Percentiles rank a stretch among this genome's conserved stretches.
Evolutionary conservation across 2,797 vertebrate genomes (phyloP).

Genomic region (Sebastes nivosus): DNA sequence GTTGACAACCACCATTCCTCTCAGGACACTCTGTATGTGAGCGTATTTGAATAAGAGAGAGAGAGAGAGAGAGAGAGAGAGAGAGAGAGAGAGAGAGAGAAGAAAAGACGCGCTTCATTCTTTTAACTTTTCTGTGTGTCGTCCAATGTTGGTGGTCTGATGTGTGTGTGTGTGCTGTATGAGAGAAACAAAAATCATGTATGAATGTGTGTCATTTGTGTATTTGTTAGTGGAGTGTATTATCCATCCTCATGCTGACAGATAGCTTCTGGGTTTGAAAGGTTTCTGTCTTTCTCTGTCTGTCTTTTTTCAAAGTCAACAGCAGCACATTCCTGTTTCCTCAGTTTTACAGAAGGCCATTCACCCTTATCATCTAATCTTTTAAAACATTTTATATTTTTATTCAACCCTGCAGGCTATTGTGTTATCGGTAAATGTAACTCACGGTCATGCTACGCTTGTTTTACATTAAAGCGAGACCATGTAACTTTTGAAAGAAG

Average conservation of each 20-base stretch:
- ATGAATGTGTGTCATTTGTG: neutral
- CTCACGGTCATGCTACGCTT: neutral
- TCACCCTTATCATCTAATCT: conserved; percentile 15
- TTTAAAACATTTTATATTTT: neutral
- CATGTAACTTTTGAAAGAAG: too few species aligned
- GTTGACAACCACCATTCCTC: conserved; percentile 8
- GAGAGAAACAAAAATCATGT: neutral
- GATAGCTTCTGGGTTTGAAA: neutral
- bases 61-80: neutral
- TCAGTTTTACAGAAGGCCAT: neutral
- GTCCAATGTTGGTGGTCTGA: neutral
- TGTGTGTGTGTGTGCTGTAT: neutral
- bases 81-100: neutral
- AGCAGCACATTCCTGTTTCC: conserved; percentile 21
- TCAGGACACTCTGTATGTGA: neutral
- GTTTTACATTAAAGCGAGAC: neutral
- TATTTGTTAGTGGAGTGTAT: neutral
- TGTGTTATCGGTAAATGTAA: neutral
- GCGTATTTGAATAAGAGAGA: neutral
- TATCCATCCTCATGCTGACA: neutral
- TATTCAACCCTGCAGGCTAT: neutral
- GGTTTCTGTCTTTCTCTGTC: neutral
- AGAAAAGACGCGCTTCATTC: neutral
- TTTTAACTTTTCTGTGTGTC: neutral
- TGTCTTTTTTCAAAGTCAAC: conserved; percentile 5